Base-by-base conservation (phyloP, 1,140 invertebrate species). In the Scaptomyza pallida region DNA sequence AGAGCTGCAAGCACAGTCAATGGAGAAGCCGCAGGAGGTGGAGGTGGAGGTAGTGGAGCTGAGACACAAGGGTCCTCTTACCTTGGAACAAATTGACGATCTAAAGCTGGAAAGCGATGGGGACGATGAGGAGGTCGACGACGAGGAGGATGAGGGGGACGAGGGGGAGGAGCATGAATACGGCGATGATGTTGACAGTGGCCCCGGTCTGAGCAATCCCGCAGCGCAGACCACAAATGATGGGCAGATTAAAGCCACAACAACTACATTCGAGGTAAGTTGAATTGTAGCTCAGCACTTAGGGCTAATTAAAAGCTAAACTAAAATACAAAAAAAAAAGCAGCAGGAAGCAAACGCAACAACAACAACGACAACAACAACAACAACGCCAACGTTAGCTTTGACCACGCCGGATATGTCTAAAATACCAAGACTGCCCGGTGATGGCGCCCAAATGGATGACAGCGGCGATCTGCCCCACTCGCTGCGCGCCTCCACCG, bases 391-490 rank as follows among this genome's bases (percentile, higher is more conserved):
- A 52, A 45, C 51, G 2, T 4, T 60, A 26, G 55, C 69, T 12
- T 16, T 65, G 21, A 48, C 19, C 62, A 60, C 45, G 6, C 43
- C 78, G 71, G 90, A 91, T 44, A 91, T 91, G 85, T 89, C 89
- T 3, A 91, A 90, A 89, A 91, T 91, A 54, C 93, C 93, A 59
- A 78, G 93, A 21, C 86, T 93, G 23, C 92, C 93, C 17, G 92
- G 92, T 6, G 92, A 93, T 56, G 93, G 92, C 1, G 92, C 90
- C 56, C 88, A 90, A 57, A 89, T 76, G 81, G 90, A 91, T 12
- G 90, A 91, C 68, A 79, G 74, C 48, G 62, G 63, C 54, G 85
- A 85, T 47, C 73, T 71, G 77, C 73, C 85, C 21, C 73, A 79
- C 51, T 89, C 82, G 47, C 78, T 81, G 64, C 81, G 79, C 63